Percentiles rank a stretch among this genome's conserved stretches.
These are phyloP conservation scores for Iguana delicatissima DNA, from an alignment of 2,797 vertebrate genomes.

Conservation along the genomic window DNA sequence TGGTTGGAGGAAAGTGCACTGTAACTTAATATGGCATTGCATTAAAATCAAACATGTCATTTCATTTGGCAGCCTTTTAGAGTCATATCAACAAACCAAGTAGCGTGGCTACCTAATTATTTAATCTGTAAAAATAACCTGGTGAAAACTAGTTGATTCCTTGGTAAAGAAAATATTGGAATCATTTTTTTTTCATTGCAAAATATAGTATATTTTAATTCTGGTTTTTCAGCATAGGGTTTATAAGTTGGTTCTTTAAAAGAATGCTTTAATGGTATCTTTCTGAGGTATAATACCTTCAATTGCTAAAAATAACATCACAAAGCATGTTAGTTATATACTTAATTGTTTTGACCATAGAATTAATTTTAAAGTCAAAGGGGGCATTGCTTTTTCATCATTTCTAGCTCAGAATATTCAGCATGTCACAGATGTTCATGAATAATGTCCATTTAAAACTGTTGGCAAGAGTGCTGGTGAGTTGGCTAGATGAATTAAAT, in stretches of 20 bases:
- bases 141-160: conserved; percentile 50
- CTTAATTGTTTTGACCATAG: conserved; percentile 85
- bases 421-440: conserved; percentile 97
- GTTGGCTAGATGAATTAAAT: conserved; percentile 98
- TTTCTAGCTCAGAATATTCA: conserved; percentile 89
- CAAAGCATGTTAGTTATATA: conserved; percentile 75
- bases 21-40: conserved; percentile 52
- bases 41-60: conserved; percentile 64
- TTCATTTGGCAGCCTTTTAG: conserved; percentile 67
- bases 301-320: conserved; percentile 74
- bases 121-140: conserved; percentile 57
- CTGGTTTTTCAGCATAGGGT: background rate
- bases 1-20: conserved; percentile 47
- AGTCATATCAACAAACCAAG: conserved; percentile 53
- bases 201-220: background rate
- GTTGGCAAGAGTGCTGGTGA: conserved; percentile 83
- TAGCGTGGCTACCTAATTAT: conserved; percentile 65
- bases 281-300: conserved; percentile 56
- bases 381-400: conserved; percentile 89
- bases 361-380: conserved; percentile 94
- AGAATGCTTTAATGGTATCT: conserved; percentile 54
- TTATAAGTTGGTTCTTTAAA: conserved; percentile 22
- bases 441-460: conserved; percentile 98
- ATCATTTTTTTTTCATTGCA: background rate
- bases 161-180: background rate